These are phyloP conservation scores for Tolmerus cingulatus DNA, from an alignment of 2,888 invertebrate genomes.

Conservation along the genomic window DNA sequence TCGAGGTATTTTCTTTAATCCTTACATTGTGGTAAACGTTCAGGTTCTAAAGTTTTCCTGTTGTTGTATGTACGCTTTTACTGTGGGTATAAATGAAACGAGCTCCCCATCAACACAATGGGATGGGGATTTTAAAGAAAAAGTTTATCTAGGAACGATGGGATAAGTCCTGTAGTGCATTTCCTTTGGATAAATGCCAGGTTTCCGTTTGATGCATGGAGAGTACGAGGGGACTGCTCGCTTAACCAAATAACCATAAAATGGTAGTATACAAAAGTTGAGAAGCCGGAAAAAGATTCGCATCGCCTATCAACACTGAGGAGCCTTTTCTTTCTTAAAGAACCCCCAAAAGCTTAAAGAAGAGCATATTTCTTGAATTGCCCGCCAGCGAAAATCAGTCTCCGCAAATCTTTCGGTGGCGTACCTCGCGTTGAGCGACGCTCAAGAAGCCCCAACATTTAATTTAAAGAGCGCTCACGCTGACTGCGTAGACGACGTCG, in stretches of 20 bases:
- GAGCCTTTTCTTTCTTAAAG: not conserved
- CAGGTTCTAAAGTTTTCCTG: not conserved
- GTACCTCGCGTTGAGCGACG: not conserved
- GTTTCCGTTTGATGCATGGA: not conserved
- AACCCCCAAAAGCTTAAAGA: slow-evolving; percentile 5
- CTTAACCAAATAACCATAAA: not conserved
- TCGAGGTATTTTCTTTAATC: not conserved
- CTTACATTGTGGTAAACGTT: not conserved
- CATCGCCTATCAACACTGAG: not conserved
- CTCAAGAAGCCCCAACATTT: not conserved
- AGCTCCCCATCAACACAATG: not conserved
- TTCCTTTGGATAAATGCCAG: not conserved
- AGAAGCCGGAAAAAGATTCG: not conserved
- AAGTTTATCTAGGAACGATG: not conserved
- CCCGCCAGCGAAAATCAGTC: not conserved
- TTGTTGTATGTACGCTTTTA: not conserved
- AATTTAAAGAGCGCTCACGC: not conserved
- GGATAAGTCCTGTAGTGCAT: not conserved
- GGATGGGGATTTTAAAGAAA: not conserved
- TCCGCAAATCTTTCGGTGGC: not conserved
- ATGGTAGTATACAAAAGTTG: not conserved
- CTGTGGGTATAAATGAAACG: not conserved
- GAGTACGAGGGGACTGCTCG: not conserved
- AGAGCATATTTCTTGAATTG: not conserved
- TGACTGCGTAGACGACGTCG: slow-evolving; percentile 20